Evolutionary conservation across 2,888 invertebrate genomes (phyloP).

Genomic region (Merodon equestris): DNA sequence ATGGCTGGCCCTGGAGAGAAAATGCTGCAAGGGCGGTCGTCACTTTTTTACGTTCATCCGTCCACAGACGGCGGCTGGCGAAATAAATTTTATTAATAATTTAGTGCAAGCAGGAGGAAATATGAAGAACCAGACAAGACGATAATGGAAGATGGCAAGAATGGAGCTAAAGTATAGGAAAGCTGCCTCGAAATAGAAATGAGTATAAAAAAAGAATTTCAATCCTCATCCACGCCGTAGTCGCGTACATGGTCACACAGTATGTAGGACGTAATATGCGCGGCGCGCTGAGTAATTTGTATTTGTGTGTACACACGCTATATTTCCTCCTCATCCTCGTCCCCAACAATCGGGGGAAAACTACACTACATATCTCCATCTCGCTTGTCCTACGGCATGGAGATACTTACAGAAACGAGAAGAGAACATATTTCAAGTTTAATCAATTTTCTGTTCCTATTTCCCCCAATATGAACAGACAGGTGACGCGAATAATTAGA

Average conservation of each 20-base stretch:
- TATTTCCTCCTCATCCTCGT: conserved; percentile 23
- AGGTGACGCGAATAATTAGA: no score
- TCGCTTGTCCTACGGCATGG: conserved; percentile 24
- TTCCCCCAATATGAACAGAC: no score
- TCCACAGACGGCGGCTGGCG: neutral
- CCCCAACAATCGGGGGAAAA: conserved; percentile 15
- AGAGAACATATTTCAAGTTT: conserved; percentile 46
- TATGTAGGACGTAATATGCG: no score
- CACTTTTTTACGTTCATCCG: neutral
- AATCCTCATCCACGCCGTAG: no score
- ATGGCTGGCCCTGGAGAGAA: neutral
- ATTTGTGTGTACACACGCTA: conserved; percentile 51
- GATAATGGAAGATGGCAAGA: no score
- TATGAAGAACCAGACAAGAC: no score
- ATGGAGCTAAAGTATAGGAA: no score
- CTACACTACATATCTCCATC: conserved; percentile 49
- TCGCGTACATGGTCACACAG: neutral
- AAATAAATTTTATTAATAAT: no score
- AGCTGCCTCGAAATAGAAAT: neutral
- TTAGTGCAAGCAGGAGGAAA: no score
- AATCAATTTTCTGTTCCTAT: conserved; percentile 22
- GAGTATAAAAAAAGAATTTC: neutral
- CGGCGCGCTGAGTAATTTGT: conserved; percentile 37
- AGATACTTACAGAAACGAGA: conserved; percentile 36
- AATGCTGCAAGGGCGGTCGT: neutral